Conservation (phyloP, 1,140 invertebrate genomes). For the Rhopalosiphum maidis region DNA sequence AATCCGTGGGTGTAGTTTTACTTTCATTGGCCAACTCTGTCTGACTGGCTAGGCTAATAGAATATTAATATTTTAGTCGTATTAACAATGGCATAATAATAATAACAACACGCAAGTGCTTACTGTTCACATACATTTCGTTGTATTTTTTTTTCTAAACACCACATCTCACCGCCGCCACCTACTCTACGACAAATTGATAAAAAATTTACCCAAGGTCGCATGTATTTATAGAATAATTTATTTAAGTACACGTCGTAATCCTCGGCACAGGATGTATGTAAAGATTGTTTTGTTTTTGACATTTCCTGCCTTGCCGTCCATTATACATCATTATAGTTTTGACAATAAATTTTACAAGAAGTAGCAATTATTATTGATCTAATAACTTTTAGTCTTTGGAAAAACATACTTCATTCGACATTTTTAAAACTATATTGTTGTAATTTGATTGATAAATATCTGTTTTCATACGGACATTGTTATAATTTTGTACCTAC, state of each 20-base stretch:
- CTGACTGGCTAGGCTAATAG: not conserved
- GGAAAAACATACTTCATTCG: not conserved
- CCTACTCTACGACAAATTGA: slow-evolving; percentile 15
- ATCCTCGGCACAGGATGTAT: slow-evolving; percentile 32
- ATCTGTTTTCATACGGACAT: not conserved
- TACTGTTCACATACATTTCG: not conserved
- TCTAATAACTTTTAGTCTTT: not conserved
- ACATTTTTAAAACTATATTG: not conserved
- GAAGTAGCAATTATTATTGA: not conserved
- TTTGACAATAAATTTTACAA: not conserved
- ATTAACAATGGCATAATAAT: not conserved
- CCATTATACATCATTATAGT: not conserved
- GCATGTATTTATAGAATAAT: slow-evolving; percentile 37
- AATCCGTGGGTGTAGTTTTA: not conserved
- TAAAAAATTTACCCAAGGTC: slow-evolving; percentile 21
- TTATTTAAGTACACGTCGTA: slow-evolving; percentile 34
- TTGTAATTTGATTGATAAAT: not conserved
- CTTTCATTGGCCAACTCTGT: not conserved
- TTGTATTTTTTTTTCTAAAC: not conserved
- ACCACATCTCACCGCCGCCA: not conserved
- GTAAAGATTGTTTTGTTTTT: slow-evolving; percentile 43
- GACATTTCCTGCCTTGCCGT: not conserved
- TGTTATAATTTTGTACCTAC: not conserved
- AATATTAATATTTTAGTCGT: slow-evolving; percentile 7
- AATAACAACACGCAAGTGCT: not conserved